Conservation (phyloP, 2,888 invertebrate genomes). For the Lagria hirta region DNA sequence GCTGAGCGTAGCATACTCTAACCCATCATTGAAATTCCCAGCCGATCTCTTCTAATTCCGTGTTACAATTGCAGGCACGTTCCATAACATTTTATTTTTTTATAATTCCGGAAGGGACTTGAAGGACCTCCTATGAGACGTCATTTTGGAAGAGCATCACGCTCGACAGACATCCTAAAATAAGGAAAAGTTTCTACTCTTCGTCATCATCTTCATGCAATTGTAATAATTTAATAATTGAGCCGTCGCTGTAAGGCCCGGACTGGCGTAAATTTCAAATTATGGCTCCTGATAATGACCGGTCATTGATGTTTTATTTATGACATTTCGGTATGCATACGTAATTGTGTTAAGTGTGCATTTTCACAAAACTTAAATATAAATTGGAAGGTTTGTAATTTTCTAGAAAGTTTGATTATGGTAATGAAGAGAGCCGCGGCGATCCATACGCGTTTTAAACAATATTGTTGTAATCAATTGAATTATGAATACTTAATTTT, state of each 20-base stretch:
- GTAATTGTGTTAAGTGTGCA: conserved; percentile 1
- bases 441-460: too few relatives aligned
- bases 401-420: conserved; percentile 10
- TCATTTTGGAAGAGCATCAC: not conserved
- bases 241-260: too few relatives aligned
- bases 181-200: not conserved
- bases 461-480: too few relatives aligned
- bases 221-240: too few relatives aligned
- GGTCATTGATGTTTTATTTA: conserved; percentile 15
- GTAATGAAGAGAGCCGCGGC: too few relatives aligned
- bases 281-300: too few relatives aligned
- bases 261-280: too few relatives aligned
- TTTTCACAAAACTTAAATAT: not conserved
- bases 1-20: not conserved
- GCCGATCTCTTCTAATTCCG: not conserved
- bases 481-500: too few relatives aligned
- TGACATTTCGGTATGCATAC: conserved; percentile 1
- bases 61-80: conserved; percentile 1
- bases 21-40: not conserved
- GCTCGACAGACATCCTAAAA: conserved; percentile 1
- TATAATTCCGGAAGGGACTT: not conserved
- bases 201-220: not conserved
- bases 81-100: not conserved
- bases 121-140: not conserved
- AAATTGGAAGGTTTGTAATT: not conserved